Base-by-base conservation (phyloP, 2,888 invertebrate genomes). In the Brenthis hecate region DNA sequence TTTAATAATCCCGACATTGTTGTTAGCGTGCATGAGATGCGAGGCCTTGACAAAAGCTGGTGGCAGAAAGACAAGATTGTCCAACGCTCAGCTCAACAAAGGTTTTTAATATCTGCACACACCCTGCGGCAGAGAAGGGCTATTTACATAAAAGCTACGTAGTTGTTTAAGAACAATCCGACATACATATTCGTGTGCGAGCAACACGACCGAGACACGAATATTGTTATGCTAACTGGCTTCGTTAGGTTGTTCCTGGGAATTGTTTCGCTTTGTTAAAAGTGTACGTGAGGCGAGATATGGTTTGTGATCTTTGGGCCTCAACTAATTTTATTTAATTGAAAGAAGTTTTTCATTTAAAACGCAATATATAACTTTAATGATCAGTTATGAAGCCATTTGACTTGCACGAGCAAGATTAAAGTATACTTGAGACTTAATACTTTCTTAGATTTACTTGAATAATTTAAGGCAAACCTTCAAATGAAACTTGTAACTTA, bases 151-250 rank as follows among this genome's bases (percentile, higher is more conserved):
- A 86, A 87, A 86, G 84, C 87, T 83, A 82, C 84, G 87, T 80
- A 78, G 80, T 88, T 86, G 87, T 88, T 86, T 87, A 87, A 87
- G 84, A 88, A 87, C 85, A 86, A 86, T 84, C 85, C 82, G 76
- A 78, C 81, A 80, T 81, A 85, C 81, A 81, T 74, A 80, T 74
- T 81, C 79, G 82, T 81, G 82, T 82, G 77, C 72, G 73, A 75
- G 74, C 78, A 76, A 80, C 79, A 80, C 80, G 81, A 78, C 76
- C 76, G 79, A 77, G 77, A 80, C 81, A 85, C 82, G 91, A 91
- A 92, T 91, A 91, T 91, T 90, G 89, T 91, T 91, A 91, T 88
- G 87, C 88, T 88, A 92, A 91, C 90, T 86, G 89, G 81, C 89
- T 89, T 92, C 92, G 91, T 92, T 92, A 92, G 90, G 87, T 89